A percentile compares a stretch with the other conserved stretches of the same genome.
Evolutionary conservation across 2,113 vertebrate genomes (phyloP).

Genomic region (Solea solea): DNA sequence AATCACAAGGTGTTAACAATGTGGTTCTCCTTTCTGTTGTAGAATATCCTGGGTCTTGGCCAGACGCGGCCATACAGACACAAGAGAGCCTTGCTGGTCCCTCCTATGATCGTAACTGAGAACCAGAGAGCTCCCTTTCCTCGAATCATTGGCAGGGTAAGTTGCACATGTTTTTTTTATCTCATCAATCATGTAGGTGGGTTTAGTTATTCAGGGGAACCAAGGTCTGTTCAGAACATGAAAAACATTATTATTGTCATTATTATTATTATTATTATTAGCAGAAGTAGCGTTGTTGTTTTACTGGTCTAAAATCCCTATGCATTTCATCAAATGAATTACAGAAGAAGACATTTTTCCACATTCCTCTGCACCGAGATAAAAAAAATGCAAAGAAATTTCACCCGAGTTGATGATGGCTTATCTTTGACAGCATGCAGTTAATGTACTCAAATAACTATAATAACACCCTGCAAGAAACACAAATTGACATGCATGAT

Average conservation of each 20-base stretch:
- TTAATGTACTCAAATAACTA: neutral
- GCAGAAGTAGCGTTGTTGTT: too few species aligned
- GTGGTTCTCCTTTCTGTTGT: constrained; percentile 31
- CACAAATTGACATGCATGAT: neutral
- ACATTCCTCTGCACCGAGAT: too few species aligned
- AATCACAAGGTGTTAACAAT: neutral
- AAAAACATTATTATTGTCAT: neutral
- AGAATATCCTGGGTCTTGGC: constrained; percentile 88
- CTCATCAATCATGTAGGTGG: neutral
- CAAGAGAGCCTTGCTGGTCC: constrained; percentile 91
- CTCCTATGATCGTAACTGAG: constrained; percentile 90
- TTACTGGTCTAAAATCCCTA: too few species aligned
- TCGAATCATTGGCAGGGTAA: constrained; percentile 90
- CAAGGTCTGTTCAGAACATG: neutral
- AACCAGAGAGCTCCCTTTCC: constrained; percentile 94
- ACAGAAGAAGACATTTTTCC: too few species aligned
- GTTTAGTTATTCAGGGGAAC: neutral
- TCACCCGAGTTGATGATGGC: neutral
- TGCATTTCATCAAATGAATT: too few species aligned
- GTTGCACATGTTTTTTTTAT: constrained; percentile 28
- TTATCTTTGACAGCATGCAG: neutral
- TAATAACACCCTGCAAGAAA: neutral
- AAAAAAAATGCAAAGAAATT: too few species aligned
- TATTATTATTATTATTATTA: too few species aligned
- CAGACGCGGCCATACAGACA: constrained; percentile 82